Evolutionary conservation across 2,888 invertebrate genomes (phyloP).

Genomic region (Epicampocera succincta): DNA sequence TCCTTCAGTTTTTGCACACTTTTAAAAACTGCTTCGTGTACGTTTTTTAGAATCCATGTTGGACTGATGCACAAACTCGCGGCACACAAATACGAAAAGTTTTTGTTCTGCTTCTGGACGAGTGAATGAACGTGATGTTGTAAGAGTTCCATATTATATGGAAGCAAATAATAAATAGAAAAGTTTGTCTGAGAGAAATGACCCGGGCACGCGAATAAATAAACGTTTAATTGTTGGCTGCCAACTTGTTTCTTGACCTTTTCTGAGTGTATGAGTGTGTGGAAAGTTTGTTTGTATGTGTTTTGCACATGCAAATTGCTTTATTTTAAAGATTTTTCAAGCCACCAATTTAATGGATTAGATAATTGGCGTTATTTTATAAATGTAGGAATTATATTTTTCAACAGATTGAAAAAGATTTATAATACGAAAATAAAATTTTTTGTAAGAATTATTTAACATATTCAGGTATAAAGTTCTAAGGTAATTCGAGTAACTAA

Average conservation of each 20-base stretch:
- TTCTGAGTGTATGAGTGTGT: background rate
- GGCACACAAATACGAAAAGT: background rate
- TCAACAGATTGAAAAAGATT: too few relatives aligned
- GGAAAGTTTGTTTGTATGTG: too few relatives aligned
- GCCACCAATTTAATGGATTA: too few relatives aligned
- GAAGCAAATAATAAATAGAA: slow-evolving; percentile 43
- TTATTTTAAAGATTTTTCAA: too few relatives aligned
- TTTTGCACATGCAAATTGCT: background rate
- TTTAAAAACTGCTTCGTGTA: slow-evolving; percentile 18
- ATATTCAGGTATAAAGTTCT: too few relatives aligned
- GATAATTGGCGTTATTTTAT: background rate
- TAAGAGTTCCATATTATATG: slow-evolving; percentile 32
- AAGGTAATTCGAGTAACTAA: too few relatives aligned
- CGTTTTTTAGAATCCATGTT: slow-evolving; percentile 7
- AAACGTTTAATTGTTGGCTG: slow-evolving; percentile 64
- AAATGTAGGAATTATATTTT: background rate
- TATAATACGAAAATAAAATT: too few relatives aligned
- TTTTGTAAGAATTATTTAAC: too few relatives aligned
- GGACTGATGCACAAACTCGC: background rate
- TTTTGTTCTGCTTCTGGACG: background rate
- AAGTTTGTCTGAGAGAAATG: slow-evolving; percentile 53
- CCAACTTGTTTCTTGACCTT: slow-evolving; percentile 57
- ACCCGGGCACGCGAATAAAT: slow-evolving; percentile 62
- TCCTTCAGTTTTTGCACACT: background rate
- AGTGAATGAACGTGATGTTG: slow-evolving; percentile 23